Evolutionary conservation across 2,113 vertebrate species (phyloP).

Genomic region (Passer domesticus): DNA sequence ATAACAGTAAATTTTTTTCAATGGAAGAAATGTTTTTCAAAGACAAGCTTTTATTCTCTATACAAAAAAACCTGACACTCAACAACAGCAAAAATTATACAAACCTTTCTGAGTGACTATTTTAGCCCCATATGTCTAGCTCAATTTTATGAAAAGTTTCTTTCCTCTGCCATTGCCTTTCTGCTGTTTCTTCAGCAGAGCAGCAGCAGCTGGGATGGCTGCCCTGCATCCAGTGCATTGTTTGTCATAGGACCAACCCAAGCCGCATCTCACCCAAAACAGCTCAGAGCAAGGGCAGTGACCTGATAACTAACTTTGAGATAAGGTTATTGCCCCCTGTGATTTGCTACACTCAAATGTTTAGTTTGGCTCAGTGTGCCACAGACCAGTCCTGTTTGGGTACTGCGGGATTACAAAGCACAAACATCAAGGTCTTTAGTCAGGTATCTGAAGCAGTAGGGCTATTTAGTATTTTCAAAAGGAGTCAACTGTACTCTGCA

Average conservation of each 20-base stretch:
- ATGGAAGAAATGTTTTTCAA: neutral
- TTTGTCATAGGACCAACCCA: rapidly evolving
- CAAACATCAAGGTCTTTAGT: neutral
- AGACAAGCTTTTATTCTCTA: neutral
- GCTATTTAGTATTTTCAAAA: neutral
- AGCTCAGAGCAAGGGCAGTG: neutral
- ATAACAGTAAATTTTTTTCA: neutral
- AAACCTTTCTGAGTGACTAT: neutral
- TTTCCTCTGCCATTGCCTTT: neutral
- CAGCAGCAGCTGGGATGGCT: neutral
- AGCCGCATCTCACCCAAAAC: neutral
- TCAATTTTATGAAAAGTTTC: neutral
- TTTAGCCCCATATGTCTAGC: neutral
- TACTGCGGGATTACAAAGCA: rapidly evolving
- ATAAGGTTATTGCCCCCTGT: neutral
- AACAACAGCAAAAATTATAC: neutral
- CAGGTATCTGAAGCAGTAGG: neutral
- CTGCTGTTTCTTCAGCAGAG: neutral
- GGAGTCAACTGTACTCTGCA: neutral
- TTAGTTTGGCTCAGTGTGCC: neutral
- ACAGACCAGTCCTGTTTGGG: neutral
- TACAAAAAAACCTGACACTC: neutral
- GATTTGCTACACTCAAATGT: neutral
- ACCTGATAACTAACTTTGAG: neutral
- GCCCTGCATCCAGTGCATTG: neutral